A percentile compares a stretch with the other conserved stretches of the same genome.
Evolutionary conservation across 1,140 invertebrate species (phyloP).

Genomic region (Liolophura sinensis): DNA sequence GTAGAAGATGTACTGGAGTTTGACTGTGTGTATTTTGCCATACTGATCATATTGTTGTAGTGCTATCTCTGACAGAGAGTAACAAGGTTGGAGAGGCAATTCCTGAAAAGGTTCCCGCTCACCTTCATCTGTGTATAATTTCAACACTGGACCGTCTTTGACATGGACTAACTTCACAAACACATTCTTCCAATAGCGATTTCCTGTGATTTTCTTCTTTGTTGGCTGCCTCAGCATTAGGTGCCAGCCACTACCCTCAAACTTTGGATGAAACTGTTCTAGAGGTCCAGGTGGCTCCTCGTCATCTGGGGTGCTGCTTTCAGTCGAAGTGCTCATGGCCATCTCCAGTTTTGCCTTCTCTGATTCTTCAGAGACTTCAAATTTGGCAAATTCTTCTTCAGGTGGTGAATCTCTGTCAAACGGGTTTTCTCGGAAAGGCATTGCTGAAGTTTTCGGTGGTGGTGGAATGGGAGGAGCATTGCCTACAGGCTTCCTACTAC

Average conservation of each 20-base stretch:
- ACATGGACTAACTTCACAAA: conserved; percentile 73
- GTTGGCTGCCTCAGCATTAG: conserved; percentile 94
- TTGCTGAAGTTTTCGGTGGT: conserved; percentile 54
- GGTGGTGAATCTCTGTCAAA: conserved; percentile 73
- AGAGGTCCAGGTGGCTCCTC: conserved; percentile 92
- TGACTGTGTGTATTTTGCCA: conserved; percentile 98
- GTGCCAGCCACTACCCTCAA: conserved; percentile 88
- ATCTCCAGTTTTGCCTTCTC: conserved; percentile 25
- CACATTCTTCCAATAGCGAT: conserved; percentile 96
- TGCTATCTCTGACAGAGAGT: conserved; percentile 74
- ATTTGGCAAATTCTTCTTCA: conserved; percentile 53
- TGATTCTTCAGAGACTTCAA: conserved; percentile 40
- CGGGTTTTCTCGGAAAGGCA: conserved; percentile 71
- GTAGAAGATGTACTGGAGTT: conserved; percentile 98
- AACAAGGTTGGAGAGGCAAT: conserved; percentile 88
- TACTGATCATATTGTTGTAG: conserved; percentile 98
- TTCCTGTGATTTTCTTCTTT: conserved; percentile 94
- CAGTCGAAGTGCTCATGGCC: conserved; percentile 37
- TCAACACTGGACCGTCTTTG: conserved; percentile 40
- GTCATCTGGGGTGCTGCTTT: conserved; percentile 76
- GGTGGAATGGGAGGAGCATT: conserved; percentile 45
- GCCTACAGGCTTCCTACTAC: conserved; percentile 13
- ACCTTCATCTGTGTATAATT: conserved; percentile 42
- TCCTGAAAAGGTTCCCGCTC: conserved; percentile 59
- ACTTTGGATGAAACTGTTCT: conserved; percentile 84